A percentile compares a stretch with the other conserved stretches of the same genome.
Evolutionary conservation across 1,140 invertebrate species (phyloP).

Genomic region (Hycleus cichorii): DNA sequence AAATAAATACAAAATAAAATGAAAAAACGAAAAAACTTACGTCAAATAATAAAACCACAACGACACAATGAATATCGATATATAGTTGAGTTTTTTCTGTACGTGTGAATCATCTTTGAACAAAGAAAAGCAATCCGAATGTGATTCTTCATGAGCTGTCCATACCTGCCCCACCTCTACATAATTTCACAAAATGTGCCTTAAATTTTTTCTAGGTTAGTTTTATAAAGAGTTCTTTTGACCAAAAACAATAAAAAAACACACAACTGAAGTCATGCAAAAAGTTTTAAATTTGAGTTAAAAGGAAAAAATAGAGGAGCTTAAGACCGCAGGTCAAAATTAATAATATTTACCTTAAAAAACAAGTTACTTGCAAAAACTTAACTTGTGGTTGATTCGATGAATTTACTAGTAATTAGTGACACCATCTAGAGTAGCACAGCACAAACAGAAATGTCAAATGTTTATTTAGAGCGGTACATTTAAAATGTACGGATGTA

Average conservation of each 20-base stretch:
- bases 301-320: neutral
- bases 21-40: too few species aligned
- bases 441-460: neutral
- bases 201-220: neutral
- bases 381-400: neutral
- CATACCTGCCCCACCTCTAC: neutral
- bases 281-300: neutral
- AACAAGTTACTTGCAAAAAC: too few species aligned
- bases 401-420: neutral
- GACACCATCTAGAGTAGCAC: neutral
- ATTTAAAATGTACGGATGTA: conserved; percentile 8
- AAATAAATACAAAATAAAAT: too few species aligned
- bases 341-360: neutral
- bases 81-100: neutral
- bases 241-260: neutral
- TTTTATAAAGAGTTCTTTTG: neutral
- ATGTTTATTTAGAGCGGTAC: neutral
- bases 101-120: neutral
- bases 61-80: too few species aligned
- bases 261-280: neutral
- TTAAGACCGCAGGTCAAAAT: neutral
- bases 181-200: neutral
- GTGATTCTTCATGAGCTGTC: neutral
- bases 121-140: neutral
- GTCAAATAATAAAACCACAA: too few species aligned